Conservation (phyloP, 2,888 invertebrate genomes). For the Drosophila austrosaltans region DNA sequence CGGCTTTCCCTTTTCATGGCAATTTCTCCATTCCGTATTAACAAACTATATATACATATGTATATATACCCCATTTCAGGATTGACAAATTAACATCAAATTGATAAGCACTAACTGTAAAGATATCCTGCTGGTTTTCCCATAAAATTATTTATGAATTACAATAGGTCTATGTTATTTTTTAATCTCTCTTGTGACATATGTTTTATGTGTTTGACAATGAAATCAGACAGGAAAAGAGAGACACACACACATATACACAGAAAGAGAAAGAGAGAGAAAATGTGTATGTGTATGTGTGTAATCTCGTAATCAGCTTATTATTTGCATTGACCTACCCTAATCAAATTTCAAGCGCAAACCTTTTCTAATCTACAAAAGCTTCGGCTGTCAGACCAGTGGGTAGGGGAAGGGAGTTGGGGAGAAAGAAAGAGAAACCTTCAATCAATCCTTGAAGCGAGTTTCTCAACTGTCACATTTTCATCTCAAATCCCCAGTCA, state of each 20-base stretch:
- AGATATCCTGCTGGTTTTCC: too few relatives aligned
- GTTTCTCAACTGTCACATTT: constrained; percentile 72
- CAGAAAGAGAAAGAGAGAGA: background rate
- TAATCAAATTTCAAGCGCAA: constrained; percentile 72
- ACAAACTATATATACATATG: too few relatives aligned
- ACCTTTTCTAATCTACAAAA: constrained; percentile 54
- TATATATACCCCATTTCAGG: background rate
- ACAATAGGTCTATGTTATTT: background rate
- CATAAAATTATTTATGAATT: background rate
- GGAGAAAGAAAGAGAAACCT: constrained; percentile 48
- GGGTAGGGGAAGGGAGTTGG: constrained; percentile 25
- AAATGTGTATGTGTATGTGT: background rate
- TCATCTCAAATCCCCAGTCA: constrained; percentile 71
- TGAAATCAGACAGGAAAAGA: background rate
- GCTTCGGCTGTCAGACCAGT: constrained; percentile 3
- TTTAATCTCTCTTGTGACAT: constrained; percentile 9
- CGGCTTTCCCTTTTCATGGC: too few relatives aligned
- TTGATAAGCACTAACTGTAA: background rate
- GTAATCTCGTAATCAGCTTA: constrained; percentile 47
- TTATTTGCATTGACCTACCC: constrained; percentile 65
- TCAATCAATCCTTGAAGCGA: constrained; percentile 69
- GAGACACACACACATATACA: too few relatives aligned
- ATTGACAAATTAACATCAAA: background rate
- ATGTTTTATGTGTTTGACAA: background rate
- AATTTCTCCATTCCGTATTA: too few relatives aligned